Percentiles rank a stretch among this genome's conserved stretches.
Evolutionary conservation across 2,797 vertebrate genomes (phyloP).

Genomic region (Vireo griseus): DNA sequence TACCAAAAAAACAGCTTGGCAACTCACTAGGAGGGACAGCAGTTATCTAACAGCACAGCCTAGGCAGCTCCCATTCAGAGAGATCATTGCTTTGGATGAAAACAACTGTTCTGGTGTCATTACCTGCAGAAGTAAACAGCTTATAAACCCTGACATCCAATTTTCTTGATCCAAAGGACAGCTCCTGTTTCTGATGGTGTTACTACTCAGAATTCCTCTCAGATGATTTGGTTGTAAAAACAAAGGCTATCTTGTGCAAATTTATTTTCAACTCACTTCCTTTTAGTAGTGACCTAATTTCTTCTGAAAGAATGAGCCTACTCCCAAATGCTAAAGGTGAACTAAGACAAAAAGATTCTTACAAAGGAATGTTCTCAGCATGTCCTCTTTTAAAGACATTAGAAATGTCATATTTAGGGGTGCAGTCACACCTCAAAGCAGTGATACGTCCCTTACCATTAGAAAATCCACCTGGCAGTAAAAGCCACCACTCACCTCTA

Average conservation of each 20-base stretch:
- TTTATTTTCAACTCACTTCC: neutral
- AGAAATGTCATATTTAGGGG: neutral
- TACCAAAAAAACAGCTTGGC: neutral
- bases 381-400: neutral
- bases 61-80: neutral
- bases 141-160: neutral
- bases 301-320: neutral
- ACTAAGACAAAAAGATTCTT: neutral
- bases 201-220: neutral
- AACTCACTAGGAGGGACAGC: neutral
- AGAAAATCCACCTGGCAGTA: neutral
- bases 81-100: neutral
- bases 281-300: neutral
- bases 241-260: neutral
- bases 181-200: neutral
- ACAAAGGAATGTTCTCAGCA: neutral
- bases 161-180: neutral
- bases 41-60: neutral
- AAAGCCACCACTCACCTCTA: neutral
- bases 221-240: neutral
- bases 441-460: neutral
- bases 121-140: neutral
- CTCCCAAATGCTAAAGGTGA: neutral
- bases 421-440: neutral
- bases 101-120: fast-evolving